Evolutionary conservation across 23 tunicate genomes (phyloP).

Genomic region (Oikopleura vanhoeffeni): DNA sequence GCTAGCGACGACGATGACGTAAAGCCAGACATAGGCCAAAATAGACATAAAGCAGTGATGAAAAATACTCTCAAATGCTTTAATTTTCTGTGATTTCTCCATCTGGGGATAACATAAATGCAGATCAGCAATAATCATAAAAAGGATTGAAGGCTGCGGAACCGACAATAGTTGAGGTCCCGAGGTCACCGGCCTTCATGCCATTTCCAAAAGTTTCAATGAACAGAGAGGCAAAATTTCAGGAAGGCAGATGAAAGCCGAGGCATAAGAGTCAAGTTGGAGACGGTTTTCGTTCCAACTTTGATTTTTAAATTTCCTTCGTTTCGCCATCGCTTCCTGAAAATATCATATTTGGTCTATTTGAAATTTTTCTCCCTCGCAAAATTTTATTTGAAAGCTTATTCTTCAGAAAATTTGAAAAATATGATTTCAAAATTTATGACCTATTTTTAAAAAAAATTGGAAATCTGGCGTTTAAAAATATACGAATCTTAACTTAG

Average conservation of each 20-base stretch:
- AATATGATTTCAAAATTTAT: too few relatives aligned
- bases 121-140: slow-evolving; percentile 90
- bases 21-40: slow-evolving; percentile 82
- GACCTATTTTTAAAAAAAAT: too few relatives aligned
- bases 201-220: slow-evolving; percentile 55
- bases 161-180: slow-evolving; percentile 96
- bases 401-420: too few relatives aligned
- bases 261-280: slow-evolving; percentile 89
- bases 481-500: too few relatives aligned
- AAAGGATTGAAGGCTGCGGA: slow-evolving; percentile 80
- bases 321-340: slow-evolving; percentile 33
- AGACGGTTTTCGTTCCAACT: slow-evolving; percentile 87
- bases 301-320: slow-evolving; percentile 37
- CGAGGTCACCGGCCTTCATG: slow-evolving; percentile 71
- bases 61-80: slow-evolving; percentile 90
- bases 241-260: slow-evolving; percentile 83
- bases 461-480: too few relatives aligned
- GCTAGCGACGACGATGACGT: slow-evolving; percentile 48
- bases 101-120: slow-evolving; percentile 97
- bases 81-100: slow-evolving; percentile 47
- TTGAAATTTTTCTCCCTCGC: too few relatives aligned
- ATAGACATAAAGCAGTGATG: slow-evolving; percentile 69
- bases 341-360: slow-evolving; percentile 63
- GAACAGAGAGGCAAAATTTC: slow-evolving; percentile 88
- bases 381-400: too few relatives aligned